These are phyloP conservation scores for Nycteola revayana DNA, from an alignment of 2,888 invertebrate species.

Conservation along the genomic window DNA sequence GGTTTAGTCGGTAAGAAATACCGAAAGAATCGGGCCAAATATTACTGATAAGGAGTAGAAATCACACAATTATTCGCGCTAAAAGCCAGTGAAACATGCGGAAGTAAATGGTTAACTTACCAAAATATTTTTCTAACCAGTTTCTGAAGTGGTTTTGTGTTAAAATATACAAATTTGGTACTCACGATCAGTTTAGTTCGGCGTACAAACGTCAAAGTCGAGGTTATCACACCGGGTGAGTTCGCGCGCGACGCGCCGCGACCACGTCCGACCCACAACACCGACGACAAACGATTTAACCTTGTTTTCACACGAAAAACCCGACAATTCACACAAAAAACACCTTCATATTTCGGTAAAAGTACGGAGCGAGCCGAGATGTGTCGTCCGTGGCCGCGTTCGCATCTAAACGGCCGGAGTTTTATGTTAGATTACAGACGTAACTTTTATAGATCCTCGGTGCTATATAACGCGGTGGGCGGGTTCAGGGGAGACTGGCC, in stretches of 20 bases:
- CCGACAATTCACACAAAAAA: conserved; percentile 70
- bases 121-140: conserved; percentile 26
- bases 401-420: conserved; percentile 83
- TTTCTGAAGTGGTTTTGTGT: conserved; percentile 24
- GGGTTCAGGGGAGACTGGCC: conserved; percentile 66
- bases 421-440: conserved; percentile 83
- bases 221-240: conserved; percentile 53
- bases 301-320: conserved; percentile 66
- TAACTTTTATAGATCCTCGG: conserved; percentile 83
- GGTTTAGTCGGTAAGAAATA: no score
- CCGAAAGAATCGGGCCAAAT: no score
- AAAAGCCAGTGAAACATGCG: conserved; percentile 10
- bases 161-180: conserved; percentile 58
- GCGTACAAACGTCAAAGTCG: conserved; percentile 58
- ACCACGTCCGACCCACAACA: conserved; percentile 54
- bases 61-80: not conserved
- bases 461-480: conserved; percentile 81
- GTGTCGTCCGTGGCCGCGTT: conserved; percentile 82
- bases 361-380: conserved; percentile 80
- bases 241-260: conserved; percentile 52
- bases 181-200: conserved; percentile 62
- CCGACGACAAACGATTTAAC: conserved; percentile 53
- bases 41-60: no score
- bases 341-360: conserved; percentile 78
- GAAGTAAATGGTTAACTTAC: conserved; percentile 13